phyloP scores from a whole-genome alignment of 1,140 invertebrate genomes.

The Penaeus japonicus region DNA sequence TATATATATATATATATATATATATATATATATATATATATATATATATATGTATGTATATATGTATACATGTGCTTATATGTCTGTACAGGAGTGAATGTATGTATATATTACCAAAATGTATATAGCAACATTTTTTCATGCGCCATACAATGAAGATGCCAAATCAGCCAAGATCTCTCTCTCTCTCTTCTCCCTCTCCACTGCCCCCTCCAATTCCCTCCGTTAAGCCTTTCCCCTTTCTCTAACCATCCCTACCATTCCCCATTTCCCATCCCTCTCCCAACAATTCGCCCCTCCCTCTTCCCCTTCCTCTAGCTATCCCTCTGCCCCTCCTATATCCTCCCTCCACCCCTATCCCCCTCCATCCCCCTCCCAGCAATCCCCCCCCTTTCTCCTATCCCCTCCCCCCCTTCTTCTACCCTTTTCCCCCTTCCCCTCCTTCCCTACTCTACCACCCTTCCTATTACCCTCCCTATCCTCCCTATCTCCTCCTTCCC shows the following conservation, averaged over 20 bases:
- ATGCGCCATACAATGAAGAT: too few relatives aligned
- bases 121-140: too few relatives aligned
- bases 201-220: neutral
- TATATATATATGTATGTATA: too few relatives aligned
- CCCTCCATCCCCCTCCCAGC: neutral
- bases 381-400: neutral
- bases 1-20: too few relatives aligned
- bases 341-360: neutral
- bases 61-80: too few relatives aligned
- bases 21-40: too few relatives aligned
- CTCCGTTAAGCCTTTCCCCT: neutral
- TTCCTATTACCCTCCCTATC: neutral
- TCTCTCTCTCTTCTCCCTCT: neutral
- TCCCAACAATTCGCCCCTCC: neutral
- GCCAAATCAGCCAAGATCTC: neutral
- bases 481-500: neutral
- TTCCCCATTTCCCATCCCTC: neutral
- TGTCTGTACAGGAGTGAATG: too few relatives aligned
- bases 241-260: neutral
- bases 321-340: neutral
- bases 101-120: too few relatives aligned
- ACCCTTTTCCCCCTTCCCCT: neutral
- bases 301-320: neutral
- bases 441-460: neutral
- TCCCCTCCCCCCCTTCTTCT: neutral